These are phyloP conservation scores for Drosophila helvetica DNA, from an alignment of 2,888 invertebrate genomes.

Conservation along the genomic window DNA sequence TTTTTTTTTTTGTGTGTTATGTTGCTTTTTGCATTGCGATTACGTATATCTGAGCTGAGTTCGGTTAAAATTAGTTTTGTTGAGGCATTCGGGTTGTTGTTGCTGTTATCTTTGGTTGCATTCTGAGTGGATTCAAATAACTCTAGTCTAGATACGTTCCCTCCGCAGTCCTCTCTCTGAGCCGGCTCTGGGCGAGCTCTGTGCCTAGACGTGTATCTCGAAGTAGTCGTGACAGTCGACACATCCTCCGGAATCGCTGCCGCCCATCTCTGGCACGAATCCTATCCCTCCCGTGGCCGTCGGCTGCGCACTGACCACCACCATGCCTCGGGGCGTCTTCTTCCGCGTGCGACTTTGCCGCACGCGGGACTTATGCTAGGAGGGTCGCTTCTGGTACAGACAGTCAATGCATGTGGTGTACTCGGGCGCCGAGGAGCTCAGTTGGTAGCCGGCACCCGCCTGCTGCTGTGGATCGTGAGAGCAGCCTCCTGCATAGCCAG, in stretches of 20 bases:
- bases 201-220: constrained; percentile 87
- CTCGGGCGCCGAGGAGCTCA: constrained; percentile 85
- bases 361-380: constrained; percentile 87
- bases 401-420: constrained; percentile 90
- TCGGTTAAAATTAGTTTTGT: constrained; percentile 63
- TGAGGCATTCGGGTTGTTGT: constrained; percentile 72
- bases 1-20: not conserved
- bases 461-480: constrained; percentile 61
- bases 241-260: constrained; percentile 78
- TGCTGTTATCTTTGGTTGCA: constrained; percentile 47
- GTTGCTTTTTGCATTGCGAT: constrained; percentile 45
- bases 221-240: constrained; percentile 84
- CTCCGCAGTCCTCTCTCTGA: not conserved
- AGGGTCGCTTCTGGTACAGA: constrained; percentile 87
- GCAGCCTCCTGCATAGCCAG: constrained; percentile 79
- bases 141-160: constrained; percentile 11
- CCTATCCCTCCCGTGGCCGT: constrained; percentile 57
- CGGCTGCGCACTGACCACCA: constrained; percentile 63
- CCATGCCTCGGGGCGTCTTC: constrained; percentile 83
- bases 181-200: constrained; percentile 1
- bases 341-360: constrained; percentile 87
- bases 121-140: constrained; percentile 30
- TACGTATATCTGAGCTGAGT: constrained; percentile 64
- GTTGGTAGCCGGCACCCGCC: constrained; percentile 59
- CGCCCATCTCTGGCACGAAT: constrained; percentile 59